Percentiles rank a stretch among this genome's conserved stretches.
These are phyloP conservation scores for Phaonia tiefii DNA, from an alignment of 2,888 invertebrate genomes.

Conservation along the genomic window DNA sequence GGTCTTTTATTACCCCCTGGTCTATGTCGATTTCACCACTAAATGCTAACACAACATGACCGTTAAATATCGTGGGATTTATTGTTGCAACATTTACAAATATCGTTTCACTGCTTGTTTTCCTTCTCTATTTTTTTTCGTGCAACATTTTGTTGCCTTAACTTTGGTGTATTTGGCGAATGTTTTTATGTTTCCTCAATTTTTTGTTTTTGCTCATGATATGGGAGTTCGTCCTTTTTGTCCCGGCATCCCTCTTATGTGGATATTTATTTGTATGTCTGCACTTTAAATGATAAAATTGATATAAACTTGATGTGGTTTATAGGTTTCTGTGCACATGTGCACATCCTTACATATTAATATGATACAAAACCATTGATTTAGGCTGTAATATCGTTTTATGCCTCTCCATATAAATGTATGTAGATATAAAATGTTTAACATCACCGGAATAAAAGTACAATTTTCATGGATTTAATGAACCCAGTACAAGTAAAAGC, in stretches of 20 bases:
- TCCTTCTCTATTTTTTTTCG: not conserved
- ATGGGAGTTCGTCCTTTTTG: not conserved
- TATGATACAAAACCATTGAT: slow-evolving; percentile 54
- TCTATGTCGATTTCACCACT: slow-evolving; percentile 5
- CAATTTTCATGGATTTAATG: slow-evolving; percentile 4
- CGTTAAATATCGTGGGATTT: slow-evolving; percentile 57
- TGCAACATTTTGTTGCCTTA: slow-evolving; percentile 40
- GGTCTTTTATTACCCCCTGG: not conserved
- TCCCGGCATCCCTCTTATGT: not conserved
- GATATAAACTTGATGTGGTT: slow-evolving; percentile 23
- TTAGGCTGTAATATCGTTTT: slow-evolving; percentile 2
- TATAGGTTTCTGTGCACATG: not conserved
- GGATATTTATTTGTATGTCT: not conserved
- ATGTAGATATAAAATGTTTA: not conserved
- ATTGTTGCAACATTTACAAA: slow-evolving; percentile 54
- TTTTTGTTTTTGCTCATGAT: slow-evolving; percentile 6
- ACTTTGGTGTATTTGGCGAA: slow-evolving; percentile 4
- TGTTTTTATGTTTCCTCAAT: slow-evolving; percentile 16
- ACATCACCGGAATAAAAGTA: not conserved
- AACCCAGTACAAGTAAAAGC: not conserved
- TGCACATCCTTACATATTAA: not conserved
- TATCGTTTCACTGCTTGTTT: slow-evolving; percentile 2
- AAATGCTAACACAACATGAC: slow-evolving; percentile 36
- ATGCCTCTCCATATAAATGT: not conserved
- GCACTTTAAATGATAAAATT: slow-evolving; percentile 27